Evolutionary conservation across 2,797 vertebrate species (phyloP), one percentile per base, ranked within the genome.

Genomic region (Sebastes wilsoni): DNA sequence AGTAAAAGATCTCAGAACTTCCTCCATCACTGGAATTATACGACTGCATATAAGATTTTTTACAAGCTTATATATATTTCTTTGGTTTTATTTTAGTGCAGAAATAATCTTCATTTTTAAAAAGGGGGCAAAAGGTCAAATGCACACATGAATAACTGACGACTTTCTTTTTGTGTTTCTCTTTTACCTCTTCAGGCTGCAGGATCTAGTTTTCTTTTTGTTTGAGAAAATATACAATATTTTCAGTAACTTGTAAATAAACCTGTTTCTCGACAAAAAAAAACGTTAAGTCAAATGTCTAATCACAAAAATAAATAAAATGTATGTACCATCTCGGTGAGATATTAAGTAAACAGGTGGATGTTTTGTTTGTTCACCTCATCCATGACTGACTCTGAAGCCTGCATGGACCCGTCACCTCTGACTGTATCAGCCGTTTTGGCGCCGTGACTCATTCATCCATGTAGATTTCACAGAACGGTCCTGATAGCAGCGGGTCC

Each of bases 401-500:
- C 76, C 66, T 52, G 23, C 72, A 42, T 28, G 54, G 52, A 59
- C 23, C 12, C 36, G 5, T 32, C 61, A 18, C 27, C 10, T 58
- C 34, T 30, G 28, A 42, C 34, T 3, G 30, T 1, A 8, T 28
- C 27, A 70, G 70, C 58, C 28, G 1, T 32, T 32, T 25, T 18
- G 80, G 69, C 62, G 36, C 83, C 80, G 2, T 14, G 8, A 38
- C 38, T 75, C 69, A 4, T 30, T 85, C 69, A 81, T 54, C 84
- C 87, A 23, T 74, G 72, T 12, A 77, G 74, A 74, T 66, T 69
- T 69, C 59, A 61, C 60, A 49, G 25, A 78, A 56, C 0, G n/a
- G 8, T 18, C 13, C 66, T 30, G 36, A 75, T 3, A 18, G 36
- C 28, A 23, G 25, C 71, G 6, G 55, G n/a, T 56, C 58, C 23